These are phyloP conservation scores for Scyliorhinus canicula DNA, from an alignment of 2,797 vertebrate species.

Conservation along the genomic window DNA sequence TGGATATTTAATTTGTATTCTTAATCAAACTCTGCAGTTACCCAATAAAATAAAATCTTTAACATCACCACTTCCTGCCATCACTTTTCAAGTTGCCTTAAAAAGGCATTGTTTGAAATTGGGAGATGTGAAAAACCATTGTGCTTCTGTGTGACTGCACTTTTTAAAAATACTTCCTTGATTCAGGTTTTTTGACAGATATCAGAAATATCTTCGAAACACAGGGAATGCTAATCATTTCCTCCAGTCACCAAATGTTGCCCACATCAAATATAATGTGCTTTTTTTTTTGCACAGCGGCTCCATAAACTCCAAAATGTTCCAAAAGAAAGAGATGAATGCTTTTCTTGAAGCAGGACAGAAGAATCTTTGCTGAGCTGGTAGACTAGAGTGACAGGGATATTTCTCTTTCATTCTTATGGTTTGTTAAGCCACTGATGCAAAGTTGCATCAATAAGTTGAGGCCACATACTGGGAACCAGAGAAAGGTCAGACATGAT, in stretches of 20 bases:
- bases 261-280: neutral
- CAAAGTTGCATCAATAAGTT: neutral
- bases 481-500: no score
- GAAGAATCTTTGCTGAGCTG: neutral
- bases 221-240: neutral
- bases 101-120: neutral
- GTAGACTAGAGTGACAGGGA: neutral
- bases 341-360: neutral
- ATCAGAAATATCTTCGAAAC: neutral
- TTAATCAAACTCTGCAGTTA: neutral
- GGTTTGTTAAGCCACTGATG: neutral
- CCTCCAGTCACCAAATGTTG: no score
- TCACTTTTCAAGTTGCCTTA: neutral
- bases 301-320: neutral
- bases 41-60: neutral
- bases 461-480: neutral
- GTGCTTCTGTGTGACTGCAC: no score
- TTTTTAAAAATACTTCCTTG: neutral
- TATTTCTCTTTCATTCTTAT: neutral
- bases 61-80: neutral
- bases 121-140: neutral
- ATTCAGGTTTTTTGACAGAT: neutral
- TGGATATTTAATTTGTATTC: conserved; percentile 13
- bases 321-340: neutral
- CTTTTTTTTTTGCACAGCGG: neutral